Conservation (phyloP, 1,140 invertebrate genomes). For the Drosophila nigrodunni region DNA sequence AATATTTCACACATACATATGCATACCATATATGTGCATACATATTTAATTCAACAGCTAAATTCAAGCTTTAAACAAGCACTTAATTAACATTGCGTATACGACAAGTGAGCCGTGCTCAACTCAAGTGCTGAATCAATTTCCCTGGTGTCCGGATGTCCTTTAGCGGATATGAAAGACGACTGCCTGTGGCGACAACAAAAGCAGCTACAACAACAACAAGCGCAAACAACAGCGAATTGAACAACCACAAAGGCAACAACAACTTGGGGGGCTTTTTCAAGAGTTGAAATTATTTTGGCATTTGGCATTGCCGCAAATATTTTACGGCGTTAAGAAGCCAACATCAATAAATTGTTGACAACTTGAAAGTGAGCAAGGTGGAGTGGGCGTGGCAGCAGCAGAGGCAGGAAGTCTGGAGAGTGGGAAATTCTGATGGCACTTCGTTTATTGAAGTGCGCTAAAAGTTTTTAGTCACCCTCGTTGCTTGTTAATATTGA, state of each 20-base stretch:
- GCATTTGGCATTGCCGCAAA: constrained; percentile 54
- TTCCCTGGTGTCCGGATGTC: constrained; percentile 59
- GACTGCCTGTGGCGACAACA: constrained; percentile 61
- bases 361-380: constrained; percentile 54
- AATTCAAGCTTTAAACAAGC: constrained; percentile 60
- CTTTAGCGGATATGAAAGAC: constrained; percentile 74
- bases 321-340: constrained; percentile 61
- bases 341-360: constrained; percentile 74
- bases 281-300: constrained; percentile 58
- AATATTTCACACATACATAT: not conserved
- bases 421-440: constrained; percentile 26
- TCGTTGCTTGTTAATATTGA: constrained; percentile 75
- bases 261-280: constrained; percentile 39
- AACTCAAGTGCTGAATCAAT: constrained; percentile 63
- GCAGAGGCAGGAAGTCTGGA: not conserved
- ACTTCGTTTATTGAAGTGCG: constrained; percentile 75
- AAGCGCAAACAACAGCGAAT: constrained; percentile 34
- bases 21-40: not conserved
- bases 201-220: constrained; percentile 14
- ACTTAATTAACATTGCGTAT: constrained; percentile 78
- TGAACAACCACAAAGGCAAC: constrained; percentile 29
- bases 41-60: constrained; percentile 57
- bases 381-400: not conserved
- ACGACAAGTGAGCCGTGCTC: constrained; percentile 16
- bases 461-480: constrained; percentile 65